Percentiles rank a stretch among this genome's conserved stretches.
These are phyloP conservation scores for Ammospiza nelsoni DNA, from an alignment of 2,113 vertebrate species.

Conservation along the genomic window DNA sequence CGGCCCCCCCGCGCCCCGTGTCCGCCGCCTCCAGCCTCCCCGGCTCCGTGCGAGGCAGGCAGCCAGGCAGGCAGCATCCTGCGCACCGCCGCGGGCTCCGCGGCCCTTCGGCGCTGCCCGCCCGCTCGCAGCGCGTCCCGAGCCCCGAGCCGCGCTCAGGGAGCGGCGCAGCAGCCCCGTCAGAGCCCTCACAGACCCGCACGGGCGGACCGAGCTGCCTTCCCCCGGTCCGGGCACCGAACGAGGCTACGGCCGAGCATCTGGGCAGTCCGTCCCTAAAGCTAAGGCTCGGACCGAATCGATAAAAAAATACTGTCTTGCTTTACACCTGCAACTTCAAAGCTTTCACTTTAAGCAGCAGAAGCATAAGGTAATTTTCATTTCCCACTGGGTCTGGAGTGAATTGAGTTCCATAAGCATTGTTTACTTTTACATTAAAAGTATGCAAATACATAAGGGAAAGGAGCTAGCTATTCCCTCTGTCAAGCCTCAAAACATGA, in stretches of 20 bases:
- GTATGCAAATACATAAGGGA: fast-evolving
- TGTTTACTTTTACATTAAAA: neutral
- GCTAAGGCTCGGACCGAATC: fast-evolving
- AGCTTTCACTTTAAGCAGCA: neutral
- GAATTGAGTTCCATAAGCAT: neutral
- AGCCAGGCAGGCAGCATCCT: neutral
- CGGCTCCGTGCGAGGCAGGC: neutral
- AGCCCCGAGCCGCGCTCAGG: fast-evolving
- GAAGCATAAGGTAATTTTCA: neutral
- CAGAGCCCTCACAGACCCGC: neutral
- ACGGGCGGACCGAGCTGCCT: neutral
- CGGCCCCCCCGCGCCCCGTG: too few species aligned
- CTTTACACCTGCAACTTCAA: neutral
- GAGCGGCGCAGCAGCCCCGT: neutral
- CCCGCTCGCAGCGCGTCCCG: neutral
- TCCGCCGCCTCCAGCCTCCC: neutral
- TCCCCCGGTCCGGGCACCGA: neutral
- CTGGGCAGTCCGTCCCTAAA: fast-evolving
- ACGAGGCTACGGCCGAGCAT: fast-evolving
- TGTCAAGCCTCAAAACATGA: neutral
- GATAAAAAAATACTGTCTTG: too few species aligned
- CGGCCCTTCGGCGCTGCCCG: neutral
- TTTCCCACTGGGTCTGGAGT: neutral
- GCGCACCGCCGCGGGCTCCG: neutral
- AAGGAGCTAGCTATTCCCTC: neutral